phyloP scores from a whole-genome alignment of 2,797 vertebrate genomes.

The Esox masquinongy region DNA sequence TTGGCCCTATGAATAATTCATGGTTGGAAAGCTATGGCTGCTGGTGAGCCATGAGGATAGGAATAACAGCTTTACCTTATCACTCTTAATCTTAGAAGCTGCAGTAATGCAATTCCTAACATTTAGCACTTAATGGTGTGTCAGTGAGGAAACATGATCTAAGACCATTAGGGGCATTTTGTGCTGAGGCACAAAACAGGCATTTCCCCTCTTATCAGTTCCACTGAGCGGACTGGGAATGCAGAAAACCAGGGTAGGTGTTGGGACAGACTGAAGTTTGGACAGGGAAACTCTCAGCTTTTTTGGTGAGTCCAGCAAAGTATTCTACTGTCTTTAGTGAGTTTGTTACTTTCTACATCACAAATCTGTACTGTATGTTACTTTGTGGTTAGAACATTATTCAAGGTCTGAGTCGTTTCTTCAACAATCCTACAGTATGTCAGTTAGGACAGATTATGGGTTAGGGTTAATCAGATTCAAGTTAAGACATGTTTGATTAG shows the following conservation, averaged over 20 bases:
- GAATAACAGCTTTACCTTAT: constrained; percentile 88
- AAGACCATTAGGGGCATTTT: constrained; percentile 81
- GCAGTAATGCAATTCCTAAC: constrained; percentile 85
- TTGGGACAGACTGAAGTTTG: constrained; percentile 46
- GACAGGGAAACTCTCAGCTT: constrained; percentile 18
- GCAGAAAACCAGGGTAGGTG: constrained; percentile 56
- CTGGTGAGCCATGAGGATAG: constrained; percentile 78
- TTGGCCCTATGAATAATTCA: constrained; percentile 93
- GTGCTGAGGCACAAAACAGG: constrained; percentile 76
- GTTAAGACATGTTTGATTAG: neutral
- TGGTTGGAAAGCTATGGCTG: constrained; percentile 79
- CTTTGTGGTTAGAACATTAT: neutral
- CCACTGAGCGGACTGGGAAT: constrained; percentile 45
- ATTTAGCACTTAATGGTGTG: constrained; percentile 85
- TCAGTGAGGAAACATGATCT: constrained; percentile 82
- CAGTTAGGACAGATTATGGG: neutral
- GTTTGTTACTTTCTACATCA: neutral
- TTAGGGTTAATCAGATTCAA: neutral
- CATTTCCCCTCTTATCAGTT: constrained; percentile 67
- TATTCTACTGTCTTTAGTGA: neutral
- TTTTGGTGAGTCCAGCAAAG: constrained; percentile 15
- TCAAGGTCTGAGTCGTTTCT: neutral
- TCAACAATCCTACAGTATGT: neutral
- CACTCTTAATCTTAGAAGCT: constrained; percentile 86
- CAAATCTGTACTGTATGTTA: neutral